phyloP scores from a whole-genome alignment of 2,888 invertebrate genomes.

The Aradus depressus region DNA sequence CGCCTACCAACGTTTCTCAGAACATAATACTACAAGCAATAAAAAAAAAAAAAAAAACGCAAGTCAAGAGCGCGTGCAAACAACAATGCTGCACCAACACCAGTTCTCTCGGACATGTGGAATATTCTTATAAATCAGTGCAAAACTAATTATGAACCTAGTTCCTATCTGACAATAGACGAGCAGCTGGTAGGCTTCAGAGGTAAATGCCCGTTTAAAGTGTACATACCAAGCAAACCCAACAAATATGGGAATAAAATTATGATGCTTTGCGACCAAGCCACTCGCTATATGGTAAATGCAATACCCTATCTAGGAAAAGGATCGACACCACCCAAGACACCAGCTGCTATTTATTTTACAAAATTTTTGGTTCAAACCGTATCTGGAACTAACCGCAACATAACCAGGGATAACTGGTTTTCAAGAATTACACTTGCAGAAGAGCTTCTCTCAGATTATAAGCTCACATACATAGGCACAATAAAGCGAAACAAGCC shows the following conservation, averaged over 20 bases:
- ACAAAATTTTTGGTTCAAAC: no score
- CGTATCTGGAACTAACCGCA: no score
- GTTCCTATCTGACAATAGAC: constrained; percentile 28
- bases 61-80: no score
- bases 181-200: constrained; percentile 29
- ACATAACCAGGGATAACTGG: no score
- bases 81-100: no score
- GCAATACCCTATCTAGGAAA: constrained; percentile 15
- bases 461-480: no score
- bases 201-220: constrained; percentile 28
- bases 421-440: no score
- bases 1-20: no score
- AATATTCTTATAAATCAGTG: constrained; percentile 5
- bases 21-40: no score
- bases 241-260: constrained; percentile 29
- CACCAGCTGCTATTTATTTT: constrained; percentile 1
- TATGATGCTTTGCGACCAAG: constrained; percentile 10
- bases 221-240: constrained; percentile 29
- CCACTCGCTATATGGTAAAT: constrained; percentile 11
- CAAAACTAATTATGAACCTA: constrained; percentile 25
- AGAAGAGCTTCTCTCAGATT: no score
- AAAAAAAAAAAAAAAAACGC: no score
- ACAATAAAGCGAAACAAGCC: no score
- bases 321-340: background rate
- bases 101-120: constrained; percentile 2